A percentile compares a stretch with the other conserved stretches of the same genome.
Evolutionary conservation across 2,797 vertebrate species (phyloP).

Genomic region (Mus minutoides): DNA sequence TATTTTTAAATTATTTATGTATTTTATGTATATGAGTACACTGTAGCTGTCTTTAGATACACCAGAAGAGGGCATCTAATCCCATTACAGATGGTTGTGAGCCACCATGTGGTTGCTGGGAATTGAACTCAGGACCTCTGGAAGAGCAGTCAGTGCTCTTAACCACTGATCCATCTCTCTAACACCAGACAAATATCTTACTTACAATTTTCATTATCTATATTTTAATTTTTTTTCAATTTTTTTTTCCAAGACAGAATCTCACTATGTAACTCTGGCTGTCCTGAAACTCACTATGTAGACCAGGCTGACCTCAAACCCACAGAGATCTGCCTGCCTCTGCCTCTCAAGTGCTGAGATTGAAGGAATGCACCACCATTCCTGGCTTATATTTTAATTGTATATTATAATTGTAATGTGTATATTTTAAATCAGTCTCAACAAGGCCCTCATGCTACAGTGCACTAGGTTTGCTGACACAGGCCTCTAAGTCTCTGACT

Average conservation of each 20-base stretch:
- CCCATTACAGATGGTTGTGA: too few species aligned
- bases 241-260: background rate
- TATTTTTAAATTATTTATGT: too few species aligned
- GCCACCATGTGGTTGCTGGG: too few species aligned
- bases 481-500: background rate
- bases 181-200: background rate
- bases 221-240: background rate
- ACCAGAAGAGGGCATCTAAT: too few species aligned
- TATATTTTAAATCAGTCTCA: background rate
- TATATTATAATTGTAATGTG: background rate
- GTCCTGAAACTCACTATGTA: background rate
- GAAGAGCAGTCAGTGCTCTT: too few species aligned
- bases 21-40: too few species aligned
- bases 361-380: background rate
- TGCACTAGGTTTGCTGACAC: background rate
- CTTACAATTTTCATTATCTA: background rate
- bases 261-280: background rate
- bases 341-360: background rate
- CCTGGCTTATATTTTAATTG: background rate
- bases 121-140: too few species aligned
- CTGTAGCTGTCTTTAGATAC: too few species aligned
- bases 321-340: background rate
- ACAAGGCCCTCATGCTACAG: background rate
- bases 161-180: too few species aligned
- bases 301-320: background rate